These are phyloP conservation scores for Struthio camelus DNA, from an alignment of 2,113 vertebrate genomes.

Conservation along the genomic window DNA sequence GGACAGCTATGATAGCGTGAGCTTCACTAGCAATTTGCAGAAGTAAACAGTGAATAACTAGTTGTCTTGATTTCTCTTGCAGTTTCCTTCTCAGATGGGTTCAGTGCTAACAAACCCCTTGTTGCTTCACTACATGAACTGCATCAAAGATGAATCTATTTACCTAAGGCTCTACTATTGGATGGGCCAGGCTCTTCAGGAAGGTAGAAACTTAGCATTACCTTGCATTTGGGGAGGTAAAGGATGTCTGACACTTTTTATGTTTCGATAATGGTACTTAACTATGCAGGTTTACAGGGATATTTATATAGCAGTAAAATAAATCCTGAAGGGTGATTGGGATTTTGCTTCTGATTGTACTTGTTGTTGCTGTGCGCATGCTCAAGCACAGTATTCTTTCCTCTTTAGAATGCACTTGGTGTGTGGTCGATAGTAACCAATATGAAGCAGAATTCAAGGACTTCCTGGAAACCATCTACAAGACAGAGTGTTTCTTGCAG, in stretches of 20 bases:
- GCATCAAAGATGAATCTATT: conserved; percentile 86
- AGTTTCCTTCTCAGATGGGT: conserved; percentile 95
- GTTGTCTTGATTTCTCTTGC: conserved; percentile 17
- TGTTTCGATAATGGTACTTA: neutral
- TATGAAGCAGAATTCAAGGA: conserved; percentile 76
- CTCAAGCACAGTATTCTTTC: conserved; percentile 20
- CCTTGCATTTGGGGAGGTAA: neutral
- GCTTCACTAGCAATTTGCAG: neutral
- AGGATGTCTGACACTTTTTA: neutral
- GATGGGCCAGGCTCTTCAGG: conserved; percentile 87
- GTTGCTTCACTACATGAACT: conserved; percentile 91
- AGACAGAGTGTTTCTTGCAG: conserved; percentile 88
- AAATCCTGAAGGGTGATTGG: neutral
- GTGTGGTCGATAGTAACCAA: conserved; percentile 70
- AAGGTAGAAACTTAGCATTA: conserved; percentile 78
- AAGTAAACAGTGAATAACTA: neutral
- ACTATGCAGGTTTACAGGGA: neutral
- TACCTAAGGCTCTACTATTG: conserved; percentile 90
- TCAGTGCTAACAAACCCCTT: conserved; percentile 87
- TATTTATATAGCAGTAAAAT: neutral
- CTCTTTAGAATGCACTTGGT: conserved; percentile 85
- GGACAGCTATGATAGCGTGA: neutral
- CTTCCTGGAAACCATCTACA: conserved; percentile 84
- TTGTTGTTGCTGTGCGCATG: conserved; percentile 10
- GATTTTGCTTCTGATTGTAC: neutral